A percentile compares a stretch with the other conserved stretches of the same genome.
These are phyloP conservation scores for Aix galericulata DNA, from an alignment of 2,113 vertebrate species.

Conservation along the genomic window DNA sequence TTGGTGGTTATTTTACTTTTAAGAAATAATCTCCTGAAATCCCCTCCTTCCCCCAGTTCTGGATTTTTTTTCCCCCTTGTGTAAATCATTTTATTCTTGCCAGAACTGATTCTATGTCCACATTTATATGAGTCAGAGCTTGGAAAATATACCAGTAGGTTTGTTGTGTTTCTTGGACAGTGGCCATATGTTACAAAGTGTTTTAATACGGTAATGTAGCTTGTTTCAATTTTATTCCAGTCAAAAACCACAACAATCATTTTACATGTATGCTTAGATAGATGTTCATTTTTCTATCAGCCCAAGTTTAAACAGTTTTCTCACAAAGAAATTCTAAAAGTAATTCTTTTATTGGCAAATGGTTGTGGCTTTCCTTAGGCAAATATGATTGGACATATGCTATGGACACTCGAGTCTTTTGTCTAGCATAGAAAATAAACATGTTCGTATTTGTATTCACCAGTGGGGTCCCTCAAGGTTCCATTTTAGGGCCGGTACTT, in stretches of 20 bases:
- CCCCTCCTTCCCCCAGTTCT: background rate
- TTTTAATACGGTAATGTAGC: slow-evolving; percentile 2
- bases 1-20: background rate
- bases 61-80: background rate
- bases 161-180: slow-evolving; percentile 48
- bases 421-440: background rate
- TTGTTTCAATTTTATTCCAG: slow-evolving; percentile 34
- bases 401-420: background rate
- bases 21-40: background rate
- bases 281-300: background rate
- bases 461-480: too few species aligned
- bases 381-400: background rate
- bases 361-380: background rate
- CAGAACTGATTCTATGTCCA: slow-evolving; percentile 37
- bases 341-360: background rate
- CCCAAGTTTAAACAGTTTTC: background rate
- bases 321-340: background rate
- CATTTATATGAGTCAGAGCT: slow-evolving; percentile 50
- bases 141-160: slow-evolving; percentile 18
- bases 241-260: slow-evolving; percentile 11
- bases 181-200: slow-evolving; percentile 30
- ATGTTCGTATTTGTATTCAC: background rate
- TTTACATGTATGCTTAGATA: background rate
- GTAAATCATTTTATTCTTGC: slow-evolving; percentile 11
- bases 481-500: too few species aligned